These are phyloP conservation scores for Dastarcus helophoroides DNA, from an alignment of 2,888 invertebrate genomes.

Conservation along the genomic window DNA sequence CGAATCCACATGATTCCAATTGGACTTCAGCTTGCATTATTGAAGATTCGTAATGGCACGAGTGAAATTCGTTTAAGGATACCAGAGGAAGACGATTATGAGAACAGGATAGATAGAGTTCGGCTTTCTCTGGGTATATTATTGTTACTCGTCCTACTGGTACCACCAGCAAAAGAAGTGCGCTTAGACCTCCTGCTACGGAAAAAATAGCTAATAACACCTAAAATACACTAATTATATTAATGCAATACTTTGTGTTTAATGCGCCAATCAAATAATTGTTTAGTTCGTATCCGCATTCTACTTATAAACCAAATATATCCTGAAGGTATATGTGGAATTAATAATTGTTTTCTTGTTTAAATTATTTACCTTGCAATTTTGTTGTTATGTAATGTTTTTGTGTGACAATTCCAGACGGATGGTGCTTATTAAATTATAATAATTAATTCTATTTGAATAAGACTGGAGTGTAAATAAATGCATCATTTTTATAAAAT, in stretches of 20 bases:
- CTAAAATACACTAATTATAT: constrained; percentile 33
- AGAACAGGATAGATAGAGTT: constrained; percentile 47
- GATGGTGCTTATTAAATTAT: too few species aligned
- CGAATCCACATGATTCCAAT: constrained; percentile 47
- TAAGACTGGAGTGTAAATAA: too few species aligned
- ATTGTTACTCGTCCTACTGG: constrained; percentile 59
- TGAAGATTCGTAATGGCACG: constrained; percentile 38
- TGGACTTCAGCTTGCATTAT: constrained; percentile 38
- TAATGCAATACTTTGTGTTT: not conserved
- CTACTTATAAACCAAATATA: too few species aligned
- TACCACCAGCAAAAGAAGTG: constrained; percentile 55
- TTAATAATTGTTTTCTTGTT: too few species aligned
- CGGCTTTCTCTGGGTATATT: constrained; percentile 49
- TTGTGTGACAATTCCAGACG: too few species aligned
- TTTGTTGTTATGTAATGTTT: too few species aligned
- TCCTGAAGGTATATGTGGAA: too few species aligned
- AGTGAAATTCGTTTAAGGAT: constrained; percentile 39
- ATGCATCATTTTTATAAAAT: too few species aligned
- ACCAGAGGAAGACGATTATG: constrained; percentile 26
- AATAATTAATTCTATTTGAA: too few species aligned
- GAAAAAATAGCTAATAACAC: constrained; percentile 56
- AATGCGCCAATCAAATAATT: too few species aligned
- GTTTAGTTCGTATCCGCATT: too few species aligned
- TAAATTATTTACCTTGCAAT: too few species aligned
- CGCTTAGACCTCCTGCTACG: constrained; percentile 52